These are phyloP conservation scores for Vannuccia rotundouncinata DNA, from an alignment of 2,888 invertebrate genomes.

Conservation along the genomic window DNA sequence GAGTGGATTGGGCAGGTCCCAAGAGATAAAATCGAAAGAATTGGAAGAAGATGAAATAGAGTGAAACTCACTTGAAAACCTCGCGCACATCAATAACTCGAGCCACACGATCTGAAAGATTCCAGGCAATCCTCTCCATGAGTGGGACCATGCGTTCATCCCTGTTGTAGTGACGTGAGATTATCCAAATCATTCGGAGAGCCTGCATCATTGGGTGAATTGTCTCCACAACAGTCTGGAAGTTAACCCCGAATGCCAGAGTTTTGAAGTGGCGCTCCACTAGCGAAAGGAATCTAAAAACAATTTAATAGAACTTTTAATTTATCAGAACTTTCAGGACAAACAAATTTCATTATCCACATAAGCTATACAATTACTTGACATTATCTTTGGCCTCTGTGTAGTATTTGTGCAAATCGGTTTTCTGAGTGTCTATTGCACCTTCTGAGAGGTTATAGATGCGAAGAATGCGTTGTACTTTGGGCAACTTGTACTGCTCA, in stretches of 20 bases:
- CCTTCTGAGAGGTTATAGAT: slow-evolving; percentile 62
- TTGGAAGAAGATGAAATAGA: no score
- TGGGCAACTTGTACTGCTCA: slow-evolving; percentile 72
- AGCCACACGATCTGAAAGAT: slow-evolving; percentile 70
- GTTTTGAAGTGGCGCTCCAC: slow-evolving; percentile 67
- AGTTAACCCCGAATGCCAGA: slow-evolving; percentile 48
- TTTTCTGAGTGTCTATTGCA: slow-evolving; percentile 61
- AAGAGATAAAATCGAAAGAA: no score
- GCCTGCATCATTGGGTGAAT: slow-evolving; percentile 75
- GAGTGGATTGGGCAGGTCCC: no score
- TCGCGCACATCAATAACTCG: slow-evolving; percentile 66
- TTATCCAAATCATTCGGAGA: slow-evolving; percentile 80
- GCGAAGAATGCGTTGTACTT: slow-evolving; percentile 63
- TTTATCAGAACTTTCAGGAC: no score
- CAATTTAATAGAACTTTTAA: no score
- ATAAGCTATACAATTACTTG: slow-evolving; percentile 39
- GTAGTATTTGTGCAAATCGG: slow-evolving; percentile 65
- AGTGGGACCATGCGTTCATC: slow-evolving; percentile 80
- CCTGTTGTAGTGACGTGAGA: slow-evolving; percentile 74
- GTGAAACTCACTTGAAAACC: slow-evolving; percentile 67
- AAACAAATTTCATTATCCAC: no score
- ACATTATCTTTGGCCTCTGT: slow-evolving; percentile 71
- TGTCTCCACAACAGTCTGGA: slow-evolving; percentile 65
- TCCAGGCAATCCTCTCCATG: slow-evolving; percentile 74
- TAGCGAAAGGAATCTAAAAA: slow-evolving; percentile 66